A percentile compares a stretch with the other conserved stretches of the same genome.
These are phyloP conservation scores for Nyctalus aviator DNA, from an alignment of 2,797 vertebrate species.

Conservation along the genomic window DNA sequence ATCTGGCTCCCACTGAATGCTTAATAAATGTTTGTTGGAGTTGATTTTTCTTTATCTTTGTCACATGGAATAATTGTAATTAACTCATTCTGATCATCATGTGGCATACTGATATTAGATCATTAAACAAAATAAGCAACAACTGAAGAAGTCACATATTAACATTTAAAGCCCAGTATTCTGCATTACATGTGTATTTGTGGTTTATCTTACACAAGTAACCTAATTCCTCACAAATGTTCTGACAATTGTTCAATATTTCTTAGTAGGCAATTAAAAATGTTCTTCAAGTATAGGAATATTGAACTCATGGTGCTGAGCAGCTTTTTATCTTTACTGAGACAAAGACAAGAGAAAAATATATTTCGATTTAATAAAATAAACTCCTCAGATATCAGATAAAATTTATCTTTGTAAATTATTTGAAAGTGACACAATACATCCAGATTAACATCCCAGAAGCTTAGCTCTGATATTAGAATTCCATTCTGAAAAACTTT, in stretches of 20 bases:
- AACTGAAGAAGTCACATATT: conserved; percentile 47
- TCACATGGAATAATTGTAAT: conserved; percentile 16
- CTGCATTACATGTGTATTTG: background rate
- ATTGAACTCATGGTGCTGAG: conserved; percentile 58
- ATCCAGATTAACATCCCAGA: conserved; percentile 39
- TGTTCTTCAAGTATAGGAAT: conserved; percentile 53
- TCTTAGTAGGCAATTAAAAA: conserved; percentile 38
- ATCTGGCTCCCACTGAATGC: background rate
- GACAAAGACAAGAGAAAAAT: conserved; percentile 63
- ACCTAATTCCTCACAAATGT: conserved; percentile 26
- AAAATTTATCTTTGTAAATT: conserved; percentile 55
- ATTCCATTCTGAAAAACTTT: background rate
- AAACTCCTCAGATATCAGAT: conserved; percentile 52
- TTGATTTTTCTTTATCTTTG: conserved; percentile 27
- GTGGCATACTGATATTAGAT: background rate
- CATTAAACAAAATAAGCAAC: conserved; percentile 53
- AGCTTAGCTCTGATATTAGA: conserved; percentile 31
- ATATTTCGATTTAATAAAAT: conserved; percentile 63
- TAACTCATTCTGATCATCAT: conserved; percentile 14
- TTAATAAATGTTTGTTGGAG: conserved; percentile 4
- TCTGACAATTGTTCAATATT: conserved; percentile 64
- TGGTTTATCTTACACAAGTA: conserved; percentile 49
- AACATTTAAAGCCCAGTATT: conserved; percentile 12
- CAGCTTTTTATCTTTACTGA: conserved; percentile 65
- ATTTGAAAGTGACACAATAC: conserved; percentile 48